These are phyloP conservation scores for Schrankia costaestrigalis DNA, from an alignment of 2,888 invertebrate species.

Conservation along the genomic window DNA sequence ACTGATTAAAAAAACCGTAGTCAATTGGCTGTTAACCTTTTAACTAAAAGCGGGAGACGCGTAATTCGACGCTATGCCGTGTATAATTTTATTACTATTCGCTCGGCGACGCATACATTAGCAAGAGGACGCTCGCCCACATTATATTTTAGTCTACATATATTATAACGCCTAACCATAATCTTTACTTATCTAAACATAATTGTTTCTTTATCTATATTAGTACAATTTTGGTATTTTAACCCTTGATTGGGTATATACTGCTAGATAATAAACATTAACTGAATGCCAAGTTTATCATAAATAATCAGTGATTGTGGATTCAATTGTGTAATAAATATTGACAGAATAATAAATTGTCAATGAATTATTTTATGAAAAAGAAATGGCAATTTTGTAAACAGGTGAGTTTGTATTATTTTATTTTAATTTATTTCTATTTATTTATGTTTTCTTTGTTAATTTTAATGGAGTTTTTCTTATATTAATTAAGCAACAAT, in stretches of 20 bases:
- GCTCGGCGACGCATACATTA: constrained; percentile 68
- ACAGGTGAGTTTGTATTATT: constrained; percentile 18
- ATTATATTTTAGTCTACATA: constrained; percentile 47
- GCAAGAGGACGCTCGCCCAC: constrained; percentile 36
- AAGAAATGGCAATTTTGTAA: constrained; percentile 8
- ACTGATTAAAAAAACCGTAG: constrained; percentile 80
- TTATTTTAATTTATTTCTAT: not conserved
- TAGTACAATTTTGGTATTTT: constrained; percentile 66
- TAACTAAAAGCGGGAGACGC: constrained; percentile 79
- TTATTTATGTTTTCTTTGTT: not conserved
- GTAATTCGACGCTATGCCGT: constrained; percentile 79
- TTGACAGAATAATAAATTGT: constrained; percentile 13
- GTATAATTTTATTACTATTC: constrained; percentile 79
- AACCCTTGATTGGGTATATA: constrained; percentile 74
- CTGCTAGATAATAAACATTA: constrained; percentile 55
- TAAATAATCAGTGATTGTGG: constrained; percentile 37
- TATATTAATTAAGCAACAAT: no score
- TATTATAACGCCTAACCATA: constrained; percentile 46
- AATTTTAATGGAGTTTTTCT: not conserved
- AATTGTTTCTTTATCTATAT: constrained; percentile 73
- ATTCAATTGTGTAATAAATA: constrained; percentile 23
- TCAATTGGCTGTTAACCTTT: constrained; percentile 82
- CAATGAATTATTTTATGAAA: constrained; percentile 8
- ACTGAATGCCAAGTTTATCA: constrained; percentile 36
- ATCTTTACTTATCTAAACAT: constrained; percentile 64